phyloP scores from a whole-genome alignment of 2,888 invertebrate genomes.

The Colletes collaris region DNA sequence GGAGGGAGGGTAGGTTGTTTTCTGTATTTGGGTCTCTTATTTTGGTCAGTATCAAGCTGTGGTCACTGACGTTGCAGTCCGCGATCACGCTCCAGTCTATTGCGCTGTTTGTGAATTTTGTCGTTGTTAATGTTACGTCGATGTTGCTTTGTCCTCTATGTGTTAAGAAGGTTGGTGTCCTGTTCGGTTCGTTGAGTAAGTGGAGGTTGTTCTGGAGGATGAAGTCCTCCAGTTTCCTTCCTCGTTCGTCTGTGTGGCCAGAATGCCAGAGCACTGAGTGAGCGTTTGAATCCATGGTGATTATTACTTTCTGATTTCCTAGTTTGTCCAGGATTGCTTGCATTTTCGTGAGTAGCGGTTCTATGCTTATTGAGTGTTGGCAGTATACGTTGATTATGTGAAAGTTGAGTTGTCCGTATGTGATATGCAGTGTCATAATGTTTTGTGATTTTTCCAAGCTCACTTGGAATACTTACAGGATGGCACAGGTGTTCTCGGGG shows the following conservation, averaged over 20 bases:
- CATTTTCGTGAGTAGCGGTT: not conserved
- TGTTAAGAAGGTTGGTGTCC: not conserved
- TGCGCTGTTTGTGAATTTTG: not conserved
- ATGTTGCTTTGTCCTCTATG: constrained; percentile 22
- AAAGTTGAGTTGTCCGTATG: not conserved
- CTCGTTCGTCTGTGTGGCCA: not conserved
- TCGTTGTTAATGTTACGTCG: constrained; percentile 23
- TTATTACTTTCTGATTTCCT: not conserved
- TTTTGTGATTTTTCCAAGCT: not conserved
- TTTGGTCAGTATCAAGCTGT: not conserved
- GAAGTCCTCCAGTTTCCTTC: constrained; percentile 3
- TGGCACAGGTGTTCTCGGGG: too few relatives aligned
- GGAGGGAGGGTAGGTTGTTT: not conserved
- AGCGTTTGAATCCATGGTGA: not conserved
- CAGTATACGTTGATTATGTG: not conserved
- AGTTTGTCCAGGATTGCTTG: not conserved
- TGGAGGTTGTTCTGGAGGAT: not conserved
- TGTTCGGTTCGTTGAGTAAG: constrained; percentile 2
- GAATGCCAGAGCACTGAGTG: not conserved
- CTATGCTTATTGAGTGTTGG: not conserved
- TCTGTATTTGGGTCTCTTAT: not conserved
- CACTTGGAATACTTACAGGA: not conserved
- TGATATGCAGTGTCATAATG: not conserved
- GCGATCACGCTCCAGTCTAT: not conserved
- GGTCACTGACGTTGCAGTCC: not conserved